Evolutionary conservation across 2,888 invertebrate species (phyloP).

Genomic region (Rutpela maculata): DNA sequence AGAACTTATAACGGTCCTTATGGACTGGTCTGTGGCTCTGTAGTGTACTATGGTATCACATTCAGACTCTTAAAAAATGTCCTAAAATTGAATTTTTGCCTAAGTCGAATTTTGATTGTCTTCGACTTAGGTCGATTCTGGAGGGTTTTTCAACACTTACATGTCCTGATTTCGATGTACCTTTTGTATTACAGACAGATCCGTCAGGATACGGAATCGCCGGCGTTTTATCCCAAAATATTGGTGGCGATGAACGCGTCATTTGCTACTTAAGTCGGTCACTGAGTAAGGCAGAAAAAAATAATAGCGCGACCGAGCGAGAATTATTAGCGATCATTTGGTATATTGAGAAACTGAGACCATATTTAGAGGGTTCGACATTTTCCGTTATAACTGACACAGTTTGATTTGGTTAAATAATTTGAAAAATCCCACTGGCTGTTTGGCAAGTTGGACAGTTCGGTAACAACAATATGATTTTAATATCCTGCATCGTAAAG

Average conservation of each 20-base stretch:
- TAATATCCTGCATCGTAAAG: not conserved
- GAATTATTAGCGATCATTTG: not conserved
- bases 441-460: not conserved
- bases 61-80: not conserved
- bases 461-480: not conserved
- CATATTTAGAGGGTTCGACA: slow-evolving; percentile 9
- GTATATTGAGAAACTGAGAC: slow-evolving; percentile 13
- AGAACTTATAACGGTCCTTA: too few relatives aligned
- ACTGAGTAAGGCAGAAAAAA: not conserved
- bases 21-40: too few relatives aligned
- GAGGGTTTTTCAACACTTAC: too few relatives aligned
- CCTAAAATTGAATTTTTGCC: too few relatives aligned
- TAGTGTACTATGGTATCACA: too few relatives aligned
- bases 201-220: too few relatives aligned
- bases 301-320: not conserved
- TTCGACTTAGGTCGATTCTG: too few relatives aligned
- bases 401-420: slow-evolving; percentile 18
- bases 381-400: slow-evolving; percentile 19
- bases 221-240: too few relatives aligned
- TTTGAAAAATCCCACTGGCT: not conserved
- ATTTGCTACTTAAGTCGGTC: not conserved
- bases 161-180: not conserved
- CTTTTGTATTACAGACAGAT: too few relatives aligned
- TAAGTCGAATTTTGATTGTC: too few relatives aligned
- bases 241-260: not conserved